Base-by-base conservation (phyloP, 2,888 invertebrate genomes). In the Julus scanicus region DNA sequence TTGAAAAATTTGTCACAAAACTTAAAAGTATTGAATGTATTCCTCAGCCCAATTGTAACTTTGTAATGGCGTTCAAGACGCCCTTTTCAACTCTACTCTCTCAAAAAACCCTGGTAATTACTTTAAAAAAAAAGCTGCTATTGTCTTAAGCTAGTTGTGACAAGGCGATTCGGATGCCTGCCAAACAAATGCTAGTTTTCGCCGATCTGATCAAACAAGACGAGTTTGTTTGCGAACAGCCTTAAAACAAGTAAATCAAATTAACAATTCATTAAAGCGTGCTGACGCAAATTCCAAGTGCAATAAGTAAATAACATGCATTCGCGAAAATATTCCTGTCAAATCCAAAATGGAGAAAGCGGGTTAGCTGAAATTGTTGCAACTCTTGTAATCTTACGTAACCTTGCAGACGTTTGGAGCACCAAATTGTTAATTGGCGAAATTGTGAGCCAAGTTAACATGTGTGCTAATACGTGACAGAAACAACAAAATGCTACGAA, bases 181-280 rank as follows among this genome's bases (percentile, higher is more conserved):
- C 71, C 71, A 71, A 71, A 71, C 71, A 71, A 71, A 71, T 71
- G 71, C 71, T 71, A 71, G 8, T 71, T 71, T 71, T 71, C 71
- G 71, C 71, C 71, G 63, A 71, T 71, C 71, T 71, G 71, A 71
- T 71, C 71, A 71, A 71, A 71, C 71, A 71, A 71, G 71, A 71
- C 71, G 71, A 71, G 71, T 29, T 71, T 71, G 71, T 71, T 71
- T 71, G 71, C 71, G 71, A 71, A 71, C 71, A 71, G 29, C 71
- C 71, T 71, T 71, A 71, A 71, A 71, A 71, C 71, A 71, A 71
- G 71, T 71, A 71, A 71, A 71, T 71, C 71, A 71, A 71, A 71
- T 71, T 71, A 71, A 71, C 71, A 71, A 71, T 71, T 71, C 71
- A 71, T 71, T 71, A 71, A 71, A 71, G 71, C 71, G 29, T 71